These are phyloP conservation scores for Hirtodrosophila trivittata DNA, from an alignment of 2,888 invertebrate species.

Conservation along the genomic window DNA sequence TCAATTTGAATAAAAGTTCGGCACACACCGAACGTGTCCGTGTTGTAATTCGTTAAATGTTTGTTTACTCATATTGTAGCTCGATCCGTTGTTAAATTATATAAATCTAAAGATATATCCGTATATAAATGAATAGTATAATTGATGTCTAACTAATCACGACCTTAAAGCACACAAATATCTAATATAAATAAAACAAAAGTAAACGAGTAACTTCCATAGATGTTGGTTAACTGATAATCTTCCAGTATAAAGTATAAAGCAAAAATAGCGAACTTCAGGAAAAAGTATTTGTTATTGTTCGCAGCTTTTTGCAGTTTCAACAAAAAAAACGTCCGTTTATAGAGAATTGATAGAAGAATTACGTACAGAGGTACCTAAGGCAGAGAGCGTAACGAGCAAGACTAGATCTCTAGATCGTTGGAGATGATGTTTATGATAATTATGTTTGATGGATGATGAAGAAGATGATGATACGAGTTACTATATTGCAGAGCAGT, in stretches of 20 bases:
- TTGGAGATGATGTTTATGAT: conserved; percentile 1
- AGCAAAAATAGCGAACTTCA: conserved; percentile 25
- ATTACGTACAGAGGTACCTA: conserved; percentile 29
- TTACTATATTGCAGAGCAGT: conserved; percentile 3
- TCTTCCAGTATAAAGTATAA: conserved; percentile 1
- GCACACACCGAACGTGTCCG: conserved; percentile 38
- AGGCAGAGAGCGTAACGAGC: conserved; percentile 3
- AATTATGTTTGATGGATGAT: conserved; percentile 5
- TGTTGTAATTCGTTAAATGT: conserved; percentile 30
- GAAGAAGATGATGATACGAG: conserved; percentile 13
- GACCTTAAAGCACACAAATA: no score
- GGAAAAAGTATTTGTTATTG: conserved; percentile 13
- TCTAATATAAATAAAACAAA: conserved; percentile 51
- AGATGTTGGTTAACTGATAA: conserved; percentile 28
- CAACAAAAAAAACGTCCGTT: conserved; percentile 40
- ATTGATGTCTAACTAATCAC: conserved; percentile 56
- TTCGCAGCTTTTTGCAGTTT: neutral
- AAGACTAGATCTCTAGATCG: conserved; percentile 13
- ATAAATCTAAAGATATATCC: conserved; percentile 21
- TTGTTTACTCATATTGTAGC: conserved; percentile 14
- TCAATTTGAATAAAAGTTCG: conserved; percentile 37
- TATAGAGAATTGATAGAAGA: conserved; percentile 13
- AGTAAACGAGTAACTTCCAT: conserved; percentile 21
- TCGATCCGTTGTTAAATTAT: conserved; percentile 18
- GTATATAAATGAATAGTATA: conserved; percentile 34